phyloP scores from a whole-genome alignment of 2,888 invertebrate species.

The Synanthedon myopaeformis region DNA sequence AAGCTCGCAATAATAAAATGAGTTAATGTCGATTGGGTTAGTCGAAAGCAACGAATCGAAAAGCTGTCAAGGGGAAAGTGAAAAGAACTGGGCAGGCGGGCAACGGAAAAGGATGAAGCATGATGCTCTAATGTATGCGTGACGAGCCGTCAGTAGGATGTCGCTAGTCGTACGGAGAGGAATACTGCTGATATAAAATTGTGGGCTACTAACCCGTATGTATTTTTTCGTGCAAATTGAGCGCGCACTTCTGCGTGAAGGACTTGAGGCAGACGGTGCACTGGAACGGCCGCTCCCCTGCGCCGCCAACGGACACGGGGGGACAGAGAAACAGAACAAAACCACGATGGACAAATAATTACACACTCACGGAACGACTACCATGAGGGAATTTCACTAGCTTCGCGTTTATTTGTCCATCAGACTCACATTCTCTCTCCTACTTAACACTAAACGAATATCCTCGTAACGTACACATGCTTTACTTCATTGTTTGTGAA shows the following conservation, averaged over 20 bases:
- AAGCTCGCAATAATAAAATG: constrained; percentile 45
- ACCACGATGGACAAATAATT: constrained; percentile 70
- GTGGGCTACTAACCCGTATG: constrained; percentile 74
- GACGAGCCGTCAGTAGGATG: constrained; percentile 29
- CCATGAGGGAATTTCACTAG: constrained; percentile 52
- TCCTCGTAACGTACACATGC: constrained; percentile 68
- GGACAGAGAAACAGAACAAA: constrained; percentile 71
- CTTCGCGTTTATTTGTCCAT: constrained; percentile 60
- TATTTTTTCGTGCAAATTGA: constrained; percentile 74
- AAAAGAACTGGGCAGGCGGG: constrained; percentile 61
- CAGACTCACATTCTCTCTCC: constrained; percentile 50
- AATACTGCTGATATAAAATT: constrained; percentile 53
- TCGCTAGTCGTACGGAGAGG: constrained; percentile 50
- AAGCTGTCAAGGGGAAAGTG: constrained; percentile 50
- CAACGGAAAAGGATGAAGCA: constrained; percentile 65
- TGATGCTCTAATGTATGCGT: constrained; percentile 58
- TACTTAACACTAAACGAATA: constrained; percentile 46
- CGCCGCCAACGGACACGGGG: constrained; percentile 50
- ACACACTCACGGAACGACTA: constrained; percentile 23
- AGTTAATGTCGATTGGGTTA: constrained; percentile 54
- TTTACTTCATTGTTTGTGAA: constrained; percentile 66
- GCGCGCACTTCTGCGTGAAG: constrained; percentile 74
- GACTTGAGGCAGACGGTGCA: constrained; percentile 74
- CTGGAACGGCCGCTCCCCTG: constrained; percentile 73
- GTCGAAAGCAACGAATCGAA: constrained; percentile 61